Percentiles rank a stretch among this genome's conserved stretches.
Evolutionary conservation across 2,797 vertebrate species (phyloP).

Genomic region (Alectoris magna): DNA sequence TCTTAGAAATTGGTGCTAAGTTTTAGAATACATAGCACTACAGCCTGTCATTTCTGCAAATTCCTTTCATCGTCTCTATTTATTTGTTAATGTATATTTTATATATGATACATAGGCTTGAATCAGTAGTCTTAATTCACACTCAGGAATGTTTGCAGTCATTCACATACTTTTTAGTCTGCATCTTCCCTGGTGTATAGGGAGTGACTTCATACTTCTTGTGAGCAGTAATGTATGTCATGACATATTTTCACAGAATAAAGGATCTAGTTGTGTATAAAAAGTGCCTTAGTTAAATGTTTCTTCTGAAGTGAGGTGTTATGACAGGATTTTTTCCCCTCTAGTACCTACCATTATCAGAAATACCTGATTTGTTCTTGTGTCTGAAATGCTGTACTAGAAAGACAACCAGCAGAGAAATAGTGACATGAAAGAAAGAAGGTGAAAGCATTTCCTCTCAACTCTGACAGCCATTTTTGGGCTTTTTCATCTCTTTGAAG

Average conservation of each 20-base stretch:
- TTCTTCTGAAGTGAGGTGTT: background rate
- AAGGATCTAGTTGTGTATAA: background rate
- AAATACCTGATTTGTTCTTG: background rate
- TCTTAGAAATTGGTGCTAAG: background rate
- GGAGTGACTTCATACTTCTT: background rate
- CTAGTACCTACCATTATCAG: background rate
- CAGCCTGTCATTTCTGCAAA: background rate
- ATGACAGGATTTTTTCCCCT: fast-evolving
- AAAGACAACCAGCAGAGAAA: background rate
- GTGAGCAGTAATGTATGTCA: background rate
- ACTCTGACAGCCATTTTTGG: background rate
- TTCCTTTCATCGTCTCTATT: background rate
- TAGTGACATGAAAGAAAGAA: background rate
- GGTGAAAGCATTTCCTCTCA: background rate
- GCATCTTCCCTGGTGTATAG: background rate
- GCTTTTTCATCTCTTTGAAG: constrained; percentile 14
- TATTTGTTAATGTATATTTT: background rate
- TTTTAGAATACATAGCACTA: background rate
- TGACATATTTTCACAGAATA: background rate
- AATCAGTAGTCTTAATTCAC: background rate
- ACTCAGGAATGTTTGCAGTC: background rate
- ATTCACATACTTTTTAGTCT: background rate
- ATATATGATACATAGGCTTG: background rate
- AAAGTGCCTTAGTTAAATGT: background rate
- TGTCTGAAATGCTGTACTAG: background rate